phyloP scores from a whole-genome alignment of 2,888 invertebrate species.

The Kuschelorhynchus macadamiae region DNA sequence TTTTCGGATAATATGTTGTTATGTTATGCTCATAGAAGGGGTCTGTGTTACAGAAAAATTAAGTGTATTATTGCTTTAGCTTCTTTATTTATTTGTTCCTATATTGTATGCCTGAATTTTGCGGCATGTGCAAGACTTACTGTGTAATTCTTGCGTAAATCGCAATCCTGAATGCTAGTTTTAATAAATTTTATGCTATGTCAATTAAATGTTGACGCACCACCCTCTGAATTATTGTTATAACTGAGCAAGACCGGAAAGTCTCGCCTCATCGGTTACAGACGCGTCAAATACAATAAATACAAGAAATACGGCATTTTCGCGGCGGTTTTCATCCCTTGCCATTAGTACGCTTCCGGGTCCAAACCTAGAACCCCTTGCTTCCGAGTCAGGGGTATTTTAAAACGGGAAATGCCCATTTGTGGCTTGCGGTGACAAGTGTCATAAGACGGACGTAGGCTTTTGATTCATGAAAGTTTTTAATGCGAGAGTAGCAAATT shows the following conservation, averaged over 20 bases:
- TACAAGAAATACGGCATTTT: constrained; percentile 12
- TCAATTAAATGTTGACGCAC: no score
- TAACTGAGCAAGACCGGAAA: neutral
- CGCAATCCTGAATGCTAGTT: no score
- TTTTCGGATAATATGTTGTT: constrained; percentile 22
- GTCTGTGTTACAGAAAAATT: neutral
- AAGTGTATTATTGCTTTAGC: no score
- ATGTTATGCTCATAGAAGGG: neutral
- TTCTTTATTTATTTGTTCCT: no score
- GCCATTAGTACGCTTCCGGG: constrained; percentile 39
- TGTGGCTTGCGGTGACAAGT: constrained; percentile 65
- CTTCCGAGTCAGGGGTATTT: constrained; percentile 50
- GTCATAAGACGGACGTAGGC: constrained; percentile 65
- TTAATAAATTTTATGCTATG: no score
- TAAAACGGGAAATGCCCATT: constrained; percentile 68
- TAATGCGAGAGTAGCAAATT: constrained; percentile 53
- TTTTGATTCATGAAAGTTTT: constrained; percentile 68
- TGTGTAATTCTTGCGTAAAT: no score
- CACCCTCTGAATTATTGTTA: no score
- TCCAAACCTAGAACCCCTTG: constrained; percentile 15
- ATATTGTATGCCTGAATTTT: no score
- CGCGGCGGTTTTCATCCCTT: constrained; percentile 5
- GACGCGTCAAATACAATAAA: constrained; percentile 23
- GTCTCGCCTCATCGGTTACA: constrained; percentile 28
- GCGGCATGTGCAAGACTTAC: no score